These are phyloP conservation scores for Folsomia candida DNA, from an alignment of 2,888 invertebrate species.

Conservation along the genomic window DNA sequence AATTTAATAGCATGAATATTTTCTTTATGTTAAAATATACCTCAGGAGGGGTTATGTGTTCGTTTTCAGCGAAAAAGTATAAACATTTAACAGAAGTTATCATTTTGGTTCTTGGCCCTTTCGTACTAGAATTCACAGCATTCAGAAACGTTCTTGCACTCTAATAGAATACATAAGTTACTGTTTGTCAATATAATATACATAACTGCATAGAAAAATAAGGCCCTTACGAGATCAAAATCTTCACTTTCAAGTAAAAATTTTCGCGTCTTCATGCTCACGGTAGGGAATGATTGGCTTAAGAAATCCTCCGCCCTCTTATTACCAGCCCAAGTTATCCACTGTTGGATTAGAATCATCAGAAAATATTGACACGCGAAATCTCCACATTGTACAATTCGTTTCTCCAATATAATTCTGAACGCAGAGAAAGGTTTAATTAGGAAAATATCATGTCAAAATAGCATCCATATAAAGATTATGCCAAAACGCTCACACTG, in stretches of 20 bases:
- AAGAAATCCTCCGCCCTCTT: not conserved
- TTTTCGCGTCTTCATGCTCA: conserved; percentile 2
- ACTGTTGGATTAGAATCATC: conserved; percentile 10
- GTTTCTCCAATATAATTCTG: conserved; percentile 11
- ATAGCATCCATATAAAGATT: not conserved
- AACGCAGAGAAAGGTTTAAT: not conserved
- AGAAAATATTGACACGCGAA: conserved; percentile 25
- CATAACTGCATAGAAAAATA: not conserved
- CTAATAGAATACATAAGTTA: conserved; percentile 2
- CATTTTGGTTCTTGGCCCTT: conserved; percentile 3
- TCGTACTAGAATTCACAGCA: conserved; percentile 17
- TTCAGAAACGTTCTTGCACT: conserved; percentile 22
- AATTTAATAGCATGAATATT: not conserved
- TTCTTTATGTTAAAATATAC: no score
- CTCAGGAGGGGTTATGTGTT: not conserved
- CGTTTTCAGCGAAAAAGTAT: not conserved
- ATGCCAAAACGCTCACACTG: conserved; percentile 18
- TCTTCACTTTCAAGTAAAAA: conserved; percentile 3
- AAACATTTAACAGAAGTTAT: not conserved
- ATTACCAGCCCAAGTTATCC: conserved; percentile 14
- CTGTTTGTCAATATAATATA: not conserved
- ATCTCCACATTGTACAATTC: conserved; percentile 21
- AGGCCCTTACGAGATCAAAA: not conserved
- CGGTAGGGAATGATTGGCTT: conserved; percentile 13
- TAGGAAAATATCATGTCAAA: not conserved